Evolutionary conservation across 2,797 vertebrate genomes (phyloP), one percentile per base, ranked within the genome.

Genomic region (Sebastiscus albofasciatus): DNA sequence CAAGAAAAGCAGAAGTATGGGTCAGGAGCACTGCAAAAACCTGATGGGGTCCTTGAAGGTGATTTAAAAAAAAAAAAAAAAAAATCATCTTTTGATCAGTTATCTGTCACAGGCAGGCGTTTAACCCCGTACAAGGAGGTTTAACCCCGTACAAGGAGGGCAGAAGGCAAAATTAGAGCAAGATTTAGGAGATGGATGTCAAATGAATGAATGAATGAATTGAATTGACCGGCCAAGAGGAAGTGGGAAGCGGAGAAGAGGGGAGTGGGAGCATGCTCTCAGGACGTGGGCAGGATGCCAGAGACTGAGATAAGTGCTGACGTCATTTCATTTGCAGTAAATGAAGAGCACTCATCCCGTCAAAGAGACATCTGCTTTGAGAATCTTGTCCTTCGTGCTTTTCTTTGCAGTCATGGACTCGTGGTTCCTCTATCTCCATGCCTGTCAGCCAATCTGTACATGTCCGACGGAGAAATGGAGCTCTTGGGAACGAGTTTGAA

Each of bases 291-390:
- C 67, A 60, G 24, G 16, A 58, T 81, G 88, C 90, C 89, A 90
- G 24, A 9, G 27, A 46, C 36, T 75, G 59, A 71, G 42, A 59
- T 76, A 75, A 85, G 72, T 64, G 77, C 77, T 85, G 85, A 94
- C 54, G 64, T 91, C 78, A 91, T 74, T 58, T 81, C 7, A 65
- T 52, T 67, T 76, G 36, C 42, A 3, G 33, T 81, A 84, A 89
- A 89, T 82, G 72, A 75, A 42, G 65, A 83, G 46, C 61, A 66
- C 52, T 79, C 54, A 34, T 52, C 22, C 77, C 59, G 71, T 89
- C 76, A 87, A 88, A 81, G 82, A 88, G 74, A 83, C 79, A 89
- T 88, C 77, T 90, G 90, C 67, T 76, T 67, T 52, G 13, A 73
- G 77, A 75, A 77, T 80, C 29, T 68, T 42, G 26, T 34, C 26